Evolutionary conservation across 23 tunicate genomes (phyloP), one percentile per base, ranked within the genome.

Genomic region (Clavelina lepadiformis): DNA sequence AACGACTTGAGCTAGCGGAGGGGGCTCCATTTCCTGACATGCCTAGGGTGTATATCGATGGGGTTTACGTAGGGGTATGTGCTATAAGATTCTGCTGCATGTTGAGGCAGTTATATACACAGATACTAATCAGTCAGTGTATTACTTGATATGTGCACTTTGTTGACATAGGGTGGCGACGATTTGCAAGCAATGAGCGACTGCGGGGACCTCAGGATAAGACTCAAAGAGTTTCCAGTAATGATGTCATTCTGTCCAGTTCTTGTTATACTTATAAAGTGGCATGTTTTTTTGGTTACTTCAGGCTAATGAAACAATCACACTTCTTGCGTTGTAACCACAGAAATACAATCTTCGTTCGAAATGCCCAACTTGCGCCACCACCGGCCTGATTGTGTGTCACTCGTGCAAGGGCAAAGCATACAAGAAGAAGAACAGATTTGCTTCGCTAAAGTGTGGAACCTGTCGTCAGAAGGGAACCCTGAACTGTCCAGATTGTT

Each of bases 171-270:
- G 92, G 92, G 99, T 3, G 68, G 68, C 24, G 63, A 56, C 21
- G 99, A 94, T 67, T 46, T 94, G 22, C 85, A 86, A 71, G 91
- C 79, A 26, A 75, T 94, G 89, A 75, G 91, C 58, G 99, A 94
- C 71, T 94, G 99, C 46, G 99, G 99, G 1, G 99, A 94, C 67
- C 61, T 94, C 60, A 57, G 99, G 67, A 94, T 94, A 24, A 91
- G 99, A 7, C 68, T 94, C 11, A 83, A 71, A 71, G 78, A 80
- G 15, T 94, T 80, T 68, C 79, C 99, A 25, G 97, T 89, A 69
- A 56, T 71, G 72, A 24, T 33, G 22, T 13, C 20, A n/a, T n/a
- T n/a, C n/a, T n/a, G n/a, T n/a, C n/a, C n/a, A n/a, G n/a, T n/a
- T n/a, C n/a, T n/a, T n/a, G n/a, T n/a, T n/a, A n/a, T n/a, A n/a